Evolutionary conservation across 1,140 invertebrate genomes (phyloP).

Genomic region (Megathymus violae): DNA sequence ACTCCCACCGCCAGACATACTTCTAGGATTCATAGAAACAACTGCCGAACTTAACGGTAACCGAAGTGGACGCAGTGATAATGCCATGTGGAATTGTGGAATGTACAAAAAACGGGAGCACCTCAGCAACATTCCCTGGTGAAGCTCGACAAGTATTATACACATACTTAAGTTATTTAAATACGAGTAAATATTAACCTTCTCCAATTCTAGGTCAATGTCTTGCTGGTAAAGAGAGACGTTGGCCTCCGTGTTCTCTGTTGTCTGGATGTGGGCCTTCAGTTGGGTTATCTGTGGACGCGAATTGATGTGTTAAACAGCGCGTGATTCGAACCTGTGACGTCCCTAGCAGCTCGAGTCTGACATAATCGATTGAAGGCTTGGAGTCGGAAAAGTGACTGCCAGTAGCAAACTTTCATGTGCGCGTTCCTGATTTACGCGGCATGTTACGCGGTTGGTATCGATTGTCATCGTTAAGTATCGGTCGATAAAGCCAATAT

Average conservation of each 20-base stretch:
- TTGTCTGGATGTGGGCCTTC: constrained; percentile 79
- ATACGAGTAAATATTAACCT: constrained; percentile 71
- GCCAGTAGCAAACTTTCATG: no score
- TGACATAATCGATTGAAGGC: no score
- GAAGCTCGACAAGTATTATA: constrained; percentile 8
- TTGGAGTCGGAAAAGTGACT: no score
- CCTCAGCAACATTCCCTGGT: background rate
- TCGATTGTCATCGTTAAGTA: no score
- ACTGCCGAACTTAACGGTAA: background rate
- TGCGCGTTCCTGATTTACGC: no score
- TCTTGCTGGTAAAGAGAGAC: constrained; percentile 81
- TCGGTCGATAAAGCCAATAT: no score
- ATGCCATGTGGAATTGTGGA: background rate
- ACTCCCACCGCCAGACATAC: no score
- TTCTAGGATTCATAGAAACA: no score
- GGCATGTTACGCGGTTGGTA: no score
- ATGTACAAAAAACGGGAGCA: background rate
- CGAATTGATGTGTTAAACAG: background rate
- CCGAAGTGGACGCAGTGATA: background rate
- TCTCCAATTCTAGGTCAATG: constrained; percentile 78
- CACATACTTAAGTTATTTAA: background rate
- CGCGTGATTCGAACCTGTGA: no score
- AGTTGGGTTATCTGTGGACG: constrained; percentile 75
- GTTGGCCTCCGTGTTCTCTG: constrained; percentile 77
- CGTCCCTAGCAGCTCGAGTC: no score